Evolutionary conservation across 1,140 invertebrate genomes (phyloP).

Genomic region (Eupeodes corollae): DNA sequence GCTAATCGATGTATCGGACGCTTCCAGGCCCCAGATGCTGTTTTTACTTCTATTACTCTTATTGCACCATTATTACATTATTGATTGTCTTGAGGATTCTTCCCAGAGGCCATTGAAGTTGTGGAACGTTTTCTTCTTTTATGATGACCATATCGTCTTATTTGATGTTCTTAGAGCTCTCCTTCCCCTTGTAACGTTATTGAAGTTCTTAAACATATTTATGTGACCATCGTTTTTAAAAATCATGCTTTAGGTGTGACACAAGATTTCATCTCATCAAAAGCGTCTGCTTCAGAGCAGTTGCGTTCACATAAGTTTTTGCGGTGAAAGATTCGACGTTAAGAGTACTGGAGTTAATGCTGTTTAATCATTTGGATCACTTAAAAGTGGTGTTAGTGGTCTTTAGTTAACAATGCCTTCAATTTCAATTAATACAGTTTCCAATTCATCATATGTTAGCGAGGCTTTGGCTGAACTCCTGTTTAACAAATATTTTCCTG

Average conservation of each 20-base stretch:
- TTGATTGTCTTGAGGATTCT: constrained; percentile 7
- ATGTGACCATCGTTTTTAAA: neutral
- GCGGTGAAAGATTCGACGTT: too few relatives aligned
- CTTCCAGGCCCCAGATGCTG: neutral
- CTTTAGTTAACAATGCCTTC: too few relatives aligned
- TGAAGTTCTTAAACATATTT: neutral
- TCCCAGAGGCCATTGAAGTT: constrained; percentile 16
- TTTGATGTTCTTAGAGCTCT: constrained; percentile 9
- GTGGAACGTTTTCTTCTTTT: constrained; percentile 12
- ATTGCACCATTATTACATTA: constrained; percentile 7
- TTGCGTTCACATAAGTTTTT: too few relatives aligned
- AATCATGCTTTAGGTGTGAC: neutral
- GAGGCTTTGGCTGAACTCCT: neutral
- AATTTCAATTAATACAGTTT: too few relatives aligned
- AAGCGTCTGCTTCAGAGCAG: neutral
- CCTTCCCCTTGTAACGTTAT: neutral
- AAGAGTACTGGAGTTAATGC: too few relatives aligned
- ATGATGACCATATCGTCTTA: constrained; percentile 10
- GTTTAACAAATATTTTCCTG: neutral
- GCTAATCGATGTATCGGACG: constrained; percentile 2
- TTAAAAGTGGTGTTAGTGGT: neutral
- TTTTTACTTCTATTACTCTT: constrained; percentile 7
- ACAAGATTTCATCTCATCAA: neutral
- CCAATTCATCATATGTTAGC: neutral
- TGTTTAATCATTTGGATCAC: neutral